Percentiles rank a stretch among this genome's conserved stretches.
phyloP scores from a whole-genome alignment of 2,113 vertebrate species.

The Passer domesticus region DNA sequence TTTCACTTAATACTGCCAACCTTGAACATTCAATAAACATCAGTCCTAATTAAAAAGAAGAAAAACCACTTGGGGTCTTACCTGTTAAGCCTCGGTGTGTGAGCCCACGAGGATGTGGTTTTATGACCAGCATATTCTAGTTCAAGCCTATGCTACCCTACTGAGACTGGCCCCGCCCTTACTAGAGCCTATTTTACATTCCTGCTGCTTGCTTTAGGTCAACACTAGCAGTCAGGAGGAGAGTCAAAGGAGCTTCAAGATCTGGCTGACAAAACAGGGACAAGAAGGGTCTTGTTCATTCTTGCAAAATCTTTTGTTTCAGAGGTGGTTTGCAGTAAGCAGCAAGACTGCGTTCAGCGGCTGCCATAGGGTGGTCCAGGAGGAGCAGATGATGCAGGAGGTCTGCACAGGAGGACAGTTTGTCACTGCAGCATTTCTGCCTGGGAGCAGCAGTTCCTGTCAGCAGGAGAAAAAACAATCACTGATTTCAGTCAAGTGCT shows the following conservation, averaged over 20 bases:
- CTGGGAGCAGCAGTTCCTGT: not conserved
- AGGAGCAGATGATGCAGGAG: not conserved
- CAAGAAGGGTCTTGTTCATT: not conserved
- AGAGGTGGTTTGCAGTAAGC: not conserved
- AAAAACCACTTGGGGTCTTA: not conserved
- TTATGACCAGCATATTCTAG: not conserved
- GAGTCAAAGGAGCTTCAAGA: not conserved
- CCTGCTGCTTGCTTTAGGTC: not conserved
- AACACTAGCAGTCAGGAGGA: not conserved
- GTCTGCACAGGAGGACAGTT: not conserved
- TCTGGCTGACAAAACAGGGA: not conserved
- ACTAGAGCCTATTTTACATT: not conserved
- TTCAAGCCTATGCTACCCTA: not conserved
- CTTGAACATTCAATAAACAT: not conserved
- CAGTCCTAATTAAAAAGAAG: not conserved
- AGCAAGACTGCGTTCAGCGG: not conserved
- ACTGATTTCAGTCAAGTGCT: constrained; percentile 6
- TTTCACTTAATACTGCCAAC: not conserved
- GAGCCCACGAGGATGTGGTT: not conserved
- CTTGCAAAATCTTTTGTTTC: not conserved
- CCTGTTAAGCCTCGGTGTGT: not conserved
- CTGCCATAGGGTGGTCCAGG: not conserved
- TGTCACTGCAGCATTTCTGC: not conserved
- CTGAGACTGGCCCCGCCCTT: not conserved
- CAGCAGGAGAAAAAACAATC: not conserved